Evolutionary conservation across 2,888 invertebrate species (phyloP).

Genomic region (Campopleginae sp.): DNA sequence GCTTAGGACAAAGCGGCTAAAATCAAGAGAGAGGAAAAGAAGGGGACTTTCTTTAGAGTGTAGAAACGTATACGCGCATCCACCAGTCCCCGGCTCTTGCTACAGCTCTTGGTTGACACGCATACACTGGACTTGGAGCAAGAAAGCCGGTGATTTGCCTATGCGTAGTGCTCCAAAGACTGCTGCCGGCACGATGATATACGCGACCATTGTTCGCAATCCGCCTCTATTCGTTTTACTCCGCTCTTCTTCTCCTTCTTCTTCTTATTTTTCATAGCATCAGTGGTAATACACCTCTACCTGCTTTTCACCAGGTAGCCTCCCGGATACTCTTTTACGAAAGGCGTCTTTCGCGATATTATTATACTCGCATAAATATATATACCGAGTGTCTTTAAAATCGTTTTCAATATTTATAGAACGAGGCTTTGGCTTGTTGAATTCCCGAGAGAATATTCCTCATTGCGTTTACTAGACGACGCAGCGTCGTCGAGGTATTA

Average conservation of each 20-base stretch:
- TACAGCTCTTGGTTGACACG: slow-evolving; percentile 53
- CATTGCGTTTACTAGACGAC: background rate
- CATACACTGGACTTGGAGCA: slow-evolving; percentile 47
- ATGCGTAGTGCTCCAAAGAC: slow-evolving; percentile 78
- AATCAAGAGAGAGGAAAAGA: slow-evolving; percentile 40
- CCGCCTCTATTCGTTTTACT: slow-evolving; percentile 66
- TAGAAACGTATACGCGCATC: slow-evolving; percentile 34
- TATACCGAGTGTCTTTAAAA: slow-evolving; percentile 5
- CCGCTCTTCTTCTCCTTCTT: slow-evolving; percentile 57
- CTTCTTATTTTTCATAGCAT: slow-evolving; percentile 61
- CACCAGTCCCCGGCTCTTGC: slow-evolving; percentile 46
- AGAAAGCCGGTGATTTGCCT: slow-evolving; percentile 80
- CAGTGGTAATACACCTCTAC: slow-evolving; percentile 58
- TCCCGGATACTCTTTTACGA: slow-evolving; percentile 65
- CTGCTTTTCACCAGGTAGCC: slow-evolving; percentile 66
- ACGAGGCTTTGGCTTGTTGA: background rate
- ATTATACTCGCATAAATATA: slow-evolving; percentile 30
- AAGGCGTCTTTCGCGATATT: slow-evolving; percentile 52
- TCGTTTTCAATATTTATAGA: background rate
- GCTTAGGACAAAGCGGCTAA: slow-evolving; percentile 77
- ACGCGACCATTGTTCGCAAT: slow-evolving; percentile 82
- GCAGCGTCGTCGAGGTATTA: background rate
- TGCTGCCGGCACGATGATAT: slow-evolving; percentile 82
- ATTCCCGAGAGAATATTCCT: background rate
- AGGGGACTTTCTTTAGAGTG: slow-evolving; percentile 23